A percentile compares a stretch with the other conserved stretches of the same genome.
Evolutionary conservation across 2,797 vertebrate species (phyloP).

Genomic region (Hyperoplus immaculatus): DNA sequence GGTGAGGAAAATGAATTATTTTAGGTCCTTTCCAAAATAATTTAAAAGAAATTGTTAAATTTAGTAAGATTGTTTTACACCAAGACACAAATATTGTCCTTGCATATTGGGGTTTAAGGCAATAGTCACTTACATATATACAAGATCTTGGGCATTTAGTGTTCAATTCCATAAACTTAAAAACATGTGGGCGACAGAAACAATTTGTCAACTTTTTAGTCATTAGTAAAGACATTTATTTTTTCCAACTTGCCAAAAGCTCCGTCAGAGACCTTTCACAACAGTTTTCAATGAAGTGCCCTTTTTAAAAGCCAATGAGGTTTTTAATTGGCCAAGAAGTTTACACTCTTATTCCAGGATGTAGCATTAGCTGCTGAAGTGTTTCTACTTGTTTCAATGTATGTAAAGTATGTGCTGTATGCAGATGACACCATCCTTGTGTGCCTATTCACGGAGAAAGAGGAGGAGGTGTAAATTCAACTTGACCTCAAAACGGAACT

Average conservation of each 20-base stretch:
- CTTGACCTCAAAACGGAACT: not conserved
- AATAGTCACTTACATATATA: not conserved
- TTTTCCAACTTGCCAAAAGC: too few relatives aligned
- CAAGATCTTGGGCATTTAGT: not conserved
- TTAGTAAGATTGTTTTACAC: not conserved
- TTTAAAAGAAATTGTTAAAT: not conserved
- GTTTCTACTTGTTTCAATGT: not conserved
- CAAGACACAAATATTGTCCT: not conserved
- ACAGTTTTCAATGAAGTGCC: not conserved
- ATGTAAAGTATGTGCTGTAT: not conserved
- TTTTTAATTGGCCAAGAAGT: not conserved
- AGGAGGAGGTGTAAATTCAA: not conserved
- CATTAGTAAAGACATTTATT: too few relatives aligned
- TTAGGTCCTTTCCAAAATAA: not conserved
- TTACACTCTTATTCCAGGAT: not conserved
- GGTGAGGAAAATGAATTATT: conserved; percentile 73
- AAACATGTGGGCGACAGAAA: not conserved
- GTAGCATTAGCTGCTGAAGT: not conserved
- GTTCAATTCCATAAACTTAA: not conserved
- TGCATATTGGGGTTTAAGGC: not conserved
- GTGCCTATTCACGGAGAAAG: not conserved
- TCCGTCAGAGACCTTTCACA: not conserved
- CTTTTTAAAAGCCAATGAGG: not conserved
- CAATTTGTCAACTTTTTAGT: too few relatives aligned
- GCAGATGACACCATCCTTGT: conserved; percentile 24